These are phyloP conservation scores for Enteromius anoplus DNA, from an alignment of 2,797 vertebrate species.

Conservation along the genomic window DNA sequence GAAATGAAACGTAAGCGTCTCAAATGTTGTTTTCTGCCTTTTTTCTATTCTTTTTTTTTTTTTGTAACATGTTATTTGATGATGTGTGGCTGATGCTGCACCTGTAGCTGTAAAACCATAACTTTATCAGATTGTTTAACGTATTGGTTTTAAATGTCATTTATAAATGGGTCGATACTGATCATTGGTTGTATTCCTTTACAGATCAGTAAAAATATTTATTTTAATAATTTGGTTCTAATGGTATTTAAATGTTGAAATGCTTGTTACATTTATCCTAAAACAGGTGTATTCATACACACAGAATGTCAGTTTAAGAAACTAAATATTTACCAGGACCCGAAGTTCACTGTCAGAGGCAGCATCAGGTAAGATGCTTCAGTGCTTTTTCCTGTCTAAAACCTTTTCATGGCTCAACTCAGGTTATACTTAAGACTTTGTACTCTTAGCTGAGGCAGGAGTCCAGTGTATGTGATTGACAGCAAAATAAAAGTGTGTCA, in stretches of 20 bases:
- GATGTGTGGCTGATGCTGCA: neutral
- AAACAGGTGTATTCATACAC: neutral
- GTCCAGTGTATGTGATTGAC: neutral
- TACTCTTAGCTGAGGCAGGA: neutral
- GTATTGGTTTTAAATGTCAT: neutral
- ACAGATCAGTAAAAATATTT: neutral
- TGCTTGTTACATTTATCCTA: neutral
- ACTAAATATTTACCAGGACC: neutral
- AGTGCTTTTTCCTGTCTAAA: neutral
- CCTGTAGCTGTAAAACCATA: neutral
- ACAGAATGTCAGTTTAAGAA: constrained; percentile 13
- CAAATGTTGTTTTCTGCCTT: neutral
- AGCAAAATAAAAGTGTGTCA: constrained; percentile 11
- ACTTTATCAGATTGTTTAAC: neutral
- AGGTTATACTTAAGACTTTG: constrained; percentile 10
- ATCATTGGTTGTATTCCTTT: neutral
- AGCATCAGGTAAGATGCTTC: constrained; percentile 15
- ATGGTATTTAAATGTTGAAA: neutral
- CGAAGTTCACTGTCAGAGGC: constrained; percentile 12
- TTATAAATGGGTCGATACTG: neutral
- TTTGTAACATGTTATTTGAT: neutral
- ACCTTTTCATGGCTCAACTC: constrained; percentile 5
- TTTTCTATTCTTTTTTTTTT: neutral
- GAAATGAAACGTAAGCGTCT: constrained; percentile 27
- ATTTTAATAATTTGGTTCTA: neutral